Base-by-base conservation (phyloP, 1,140 invertebrate genomes). In the Zaprionus lachaisei region DNA sequence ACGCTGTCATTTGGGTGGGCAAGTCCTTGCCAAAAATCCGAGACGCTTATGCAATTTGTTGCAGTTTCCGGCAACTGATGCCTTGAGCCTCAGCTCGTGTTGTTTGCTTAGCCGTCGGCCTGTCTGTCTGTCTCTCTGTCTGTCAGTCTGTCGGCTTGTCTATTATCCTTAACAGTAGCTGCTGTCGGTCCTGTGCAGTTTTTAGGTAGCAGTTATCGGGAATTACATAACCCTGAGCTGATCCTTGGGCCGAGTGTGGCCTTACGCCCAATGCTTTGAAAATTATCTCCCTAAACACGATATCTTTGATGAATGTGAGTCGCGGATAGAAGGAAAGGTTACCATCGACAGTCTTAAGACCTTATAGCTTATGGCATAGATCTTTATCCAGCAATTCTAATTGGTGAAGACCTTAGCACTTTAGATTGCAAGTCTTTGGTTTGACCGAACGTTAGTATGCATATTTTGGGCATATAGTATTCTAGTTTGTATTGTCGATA, bases 1-100 rank as follows among this genome's bases (percentile, higher is more conserved):
- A 26, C 5, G 22, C 71, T 74, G 62, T 77, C 70, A 72, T 67
- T 81, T 67, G 72, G 65, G 76, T 69, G 82, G 76, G 76, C 79
- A 80, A 75, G 67, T 80, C 78, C 84, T 87, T 78, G 84, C 74
- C 71, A 77, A 66, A 78, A 80, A 80, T 85, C 66, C 62, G 64
- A 58, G 74, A 70, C 67, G 31, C 82, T 89, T 89, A 89, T 91
- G 85, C 85, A 89, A 89, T 89, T 91, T 80, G 85, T 77, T 89
- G 85, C 85, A 90, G 85, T 87, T 80, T 69, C 56, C 55, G 56
- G 12, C 44, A 34, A 63, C 28, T 56, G 37, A 64, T 61, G 37
- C 64, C 6, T 9, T 60, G 57, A 66, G 26, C 44, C 63, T 28
- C 12, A 47, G 54, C 63, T 37, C 12, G 56, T 72, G 65, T 82